Percentiles rank a stretch among this genome's conserved stretches.
phyloP scores from a whole-genome alignment of 2,797 vertebrate species.

The Anas bahamensis region DNA sequence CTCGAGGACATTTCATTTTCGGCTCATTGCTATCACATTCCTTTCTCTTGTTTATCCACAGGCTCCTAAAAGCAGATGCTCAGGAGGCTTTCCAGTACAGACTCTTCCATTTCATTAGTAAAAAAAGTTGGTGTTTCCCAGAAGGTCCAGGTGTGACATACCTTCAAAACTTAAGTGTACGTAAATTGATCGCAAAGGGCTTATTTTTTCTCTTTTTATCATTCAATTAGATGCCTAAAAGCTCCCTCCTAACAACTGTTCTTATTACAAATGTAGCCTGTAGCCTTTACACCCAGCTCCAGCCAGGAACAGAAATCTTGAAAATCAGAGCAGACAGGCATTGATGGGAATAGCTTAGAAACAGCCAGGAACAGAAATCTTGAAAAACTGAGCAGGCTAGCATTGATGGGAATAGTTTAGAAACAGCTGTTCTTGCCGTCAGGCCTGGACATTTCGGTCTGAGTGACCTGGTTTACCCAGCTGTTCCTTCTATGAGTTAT shows the following conservation, averaged over 20 bases:
- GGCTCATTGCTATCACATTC: background rate
- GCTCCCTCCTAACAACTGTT: background rate
- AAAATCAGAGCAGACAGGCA: background rate
- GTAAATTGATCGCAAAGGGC: background rate
- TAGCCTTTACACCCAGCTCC: background rate
- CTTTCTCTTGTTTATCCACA: background rate
- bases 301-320: background rate
- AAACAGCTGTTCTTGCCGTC: background rate
- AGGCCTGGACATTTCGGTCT: background rate
- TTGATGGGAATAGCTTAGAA: too few species aligned
- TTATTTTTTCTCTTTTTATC: background rate
- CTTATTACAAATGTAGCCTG: background rate
- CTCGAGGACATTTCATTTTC: background rate
- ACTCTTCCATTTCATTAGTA: background rate
- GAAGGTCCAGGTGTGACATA: background rate
- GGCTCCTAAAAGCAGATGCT: background rate
- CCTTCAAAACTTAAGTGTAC: background rate
- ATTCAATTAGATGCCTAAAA: background rate
- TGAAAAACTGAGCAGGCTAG: background rate
- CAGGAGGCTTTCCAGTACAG: background rate
- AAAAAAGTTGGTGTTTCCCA: background rate
- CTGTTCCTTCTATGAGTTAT: background rate
- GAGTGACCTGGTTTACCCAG: conserved; percentile 17
- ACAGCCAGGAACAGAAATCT: background rate
- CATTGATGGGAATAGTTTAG: background rate